Evolutionary conservation across 2,113 vertebrate species (phyloP).

Genomic region (Andinoacara biseriatus): DNA sequence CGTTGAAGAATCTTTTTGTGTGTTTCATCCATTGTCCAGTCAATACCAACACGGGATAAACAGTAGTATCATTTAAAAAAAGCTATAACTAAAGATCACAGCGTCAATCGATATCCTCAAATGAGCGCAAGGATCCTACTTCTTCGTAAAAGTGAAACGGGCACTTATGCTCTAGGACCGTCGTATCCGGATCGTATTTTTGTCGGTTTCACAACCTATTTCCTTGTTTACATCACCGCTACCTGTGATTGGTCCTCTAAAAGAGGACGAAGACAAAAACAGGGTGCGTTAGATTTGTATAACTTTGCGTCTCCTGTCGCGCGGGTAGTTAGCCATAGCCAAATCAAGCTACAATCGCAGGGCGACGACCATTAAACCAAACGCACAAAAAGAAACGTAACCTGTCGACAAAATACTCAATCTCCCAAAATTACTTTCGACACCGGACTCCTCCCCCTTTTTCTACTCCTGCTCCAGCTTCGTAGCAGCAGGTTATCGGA

Average conservation of each 20-base stretch:
- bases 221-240: conserved; percentile 75
- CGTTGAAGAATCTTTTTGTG: conserved; percentile 80
- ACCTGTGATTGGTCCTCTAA: conserved; percentile 59
- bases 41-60: not conserved
- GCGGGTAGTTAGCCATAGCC: fast-evolving
- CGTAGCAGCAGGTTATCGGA: conserved; percentile 28
- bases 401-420: conserved; percentile 19
- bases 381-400: not conserved
- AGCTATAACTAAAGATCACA: not conserved
- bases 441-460: not conserved
- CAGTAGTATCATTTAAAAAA: not conserved
- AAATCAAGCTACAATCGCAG: not conserved
- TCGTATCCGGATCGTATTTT: not conserved
- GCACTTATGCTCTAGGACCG: not conserved
- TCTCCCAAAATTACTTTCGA: conserved; percentile 43
- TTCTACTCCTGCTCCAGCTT: not conserved
- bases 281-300: conserved; percentile 5
- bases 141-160: not conserved
- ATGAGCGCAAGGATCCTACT: not conserved
- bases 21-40: conserved; percentile 81
- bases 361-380: not conserved
- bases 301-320: fast-evolving
- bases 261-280: fast-evolving
- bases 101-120: not conserved
- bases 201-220: conserved; percentile 22